Percentiles rank a stretch among this genome's conserved stretches.
Evolutionary conservation across 2,113 vertebrate species (phyloP).

Genomic region (Sprattus sprattus): DNA sequence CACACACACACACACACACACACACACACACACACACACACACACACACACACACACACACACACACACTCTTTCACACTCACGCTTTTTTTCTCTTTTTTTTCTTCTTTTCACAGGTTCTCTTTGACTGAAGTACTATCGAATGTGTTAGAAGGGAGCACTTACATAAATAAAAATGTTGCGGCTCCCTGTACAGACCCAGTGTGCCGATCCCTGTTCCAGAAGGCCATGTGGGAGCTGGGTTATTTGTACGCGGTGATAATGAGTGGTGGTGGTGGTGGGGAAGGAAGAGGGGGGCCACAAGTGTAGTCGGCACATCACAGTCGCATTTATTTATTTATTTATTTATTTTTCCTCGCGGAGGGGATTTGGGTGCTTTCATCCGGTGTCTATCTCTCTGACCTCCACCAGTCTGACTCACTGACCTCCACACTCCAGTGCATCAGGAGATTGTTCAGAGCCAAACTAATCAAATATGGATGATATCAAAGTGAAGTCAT

Average conservation of each 20-base stretch:
- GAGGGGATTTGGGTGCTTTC: constrained; percentile 37
- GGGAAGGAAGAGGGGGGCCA: background rate
- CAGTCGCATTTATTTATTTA: constrained; percentile 28
- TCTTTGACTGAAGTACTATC: background rate
- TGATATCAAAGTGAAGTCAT: constrained; percentile 41
- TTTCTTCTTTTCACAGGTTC: background rate
- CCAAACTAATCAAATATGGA: constrained; percentile 47
- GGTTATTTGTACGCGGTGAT: background rate
- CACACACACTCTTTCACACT: background rate
- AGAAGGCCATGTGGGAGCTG: background rate
- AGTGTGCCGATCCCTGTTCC: background rate
- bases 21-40: constrained; percentile 19
- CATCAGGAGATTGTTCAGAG: constrained; percentile 30
- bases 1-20: constrained; percentile 5
- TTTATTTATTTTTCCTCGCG: background rate
- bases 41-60: background rate
- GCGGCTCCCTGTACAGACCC: background rate
- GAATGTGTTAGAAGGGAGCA: background rate
- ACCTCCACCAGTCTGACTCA: constrained; percentile 37
- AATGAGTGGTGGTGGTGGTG: background rate
- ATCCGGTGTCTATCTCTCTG: constrained; percentile 31
- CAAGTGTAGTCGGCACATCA: background rate
- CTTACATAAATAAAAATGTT: constrained; percentile 7
- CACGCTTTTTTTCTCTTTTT: background rate
- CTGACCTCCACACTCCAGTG: constrained; percentile 39